Base-by-base conservation (phyloP, 2,888 invertebrate species). In the Tortrix viridana region DNA sequence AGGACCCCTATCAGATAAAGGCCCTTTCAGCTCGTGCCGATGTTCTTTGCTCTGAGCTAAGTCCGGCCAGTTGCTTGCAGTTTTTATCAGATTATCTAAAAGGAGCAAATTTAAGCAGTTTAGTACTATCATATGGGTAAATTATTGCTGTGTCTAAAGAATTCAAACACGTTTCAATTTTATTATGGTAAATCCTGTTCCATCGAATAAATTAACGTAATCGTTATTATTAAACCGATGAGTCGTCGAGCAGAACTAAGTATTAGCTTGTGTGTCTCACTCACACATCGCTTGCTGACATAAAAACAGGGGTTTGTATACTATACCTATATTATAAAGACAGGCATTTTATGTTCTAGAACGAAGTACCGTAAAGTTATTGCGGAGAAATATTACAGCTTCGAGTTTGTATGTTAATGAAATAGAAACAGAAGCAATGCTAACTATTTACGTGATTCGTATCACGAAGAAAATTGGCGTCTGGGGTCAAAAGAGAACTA, bases 281-380 rank as follows among this genome's bases (percentile, higher is more conserved):
- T 16, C 50, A 32, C 18, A 43, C 50, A 44, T 32, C 32, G 32
- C 3, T 32, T 12, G 12, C 9, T 9, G 12, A 59, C 41, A 59
- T 50, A 18, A 9, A 26, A 54, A 53, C 4, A 41, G 22, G 14
- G 48, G 47, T 48, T 47, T 23, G 47, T 54, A 41, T 47, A 23
- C 38, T 23, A 52, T 46, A 23, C 32, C 32, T 32, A 41, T 54
- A 26, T 37, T 23, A 49, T 52, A 12, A 41, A 41, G 49, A 59
- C 52, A 37, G 46, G 46, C 38, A 5, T 52, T 49, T 46, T 52
- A 37, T 46, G 60, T 55, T 43, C 55, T 43, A 60, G 38, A 53
- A 49, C 49, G 32, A 22, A 49, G 49, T 49, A 49, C 49, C 49
- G 41, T 55, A 55, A 55, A 26, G 32, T 43, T 49, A 61, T 55